phyloP scores from a whole-genome alignment of 2,113 vertebrate genomes.

The Leiothrix lutea region DNA sequence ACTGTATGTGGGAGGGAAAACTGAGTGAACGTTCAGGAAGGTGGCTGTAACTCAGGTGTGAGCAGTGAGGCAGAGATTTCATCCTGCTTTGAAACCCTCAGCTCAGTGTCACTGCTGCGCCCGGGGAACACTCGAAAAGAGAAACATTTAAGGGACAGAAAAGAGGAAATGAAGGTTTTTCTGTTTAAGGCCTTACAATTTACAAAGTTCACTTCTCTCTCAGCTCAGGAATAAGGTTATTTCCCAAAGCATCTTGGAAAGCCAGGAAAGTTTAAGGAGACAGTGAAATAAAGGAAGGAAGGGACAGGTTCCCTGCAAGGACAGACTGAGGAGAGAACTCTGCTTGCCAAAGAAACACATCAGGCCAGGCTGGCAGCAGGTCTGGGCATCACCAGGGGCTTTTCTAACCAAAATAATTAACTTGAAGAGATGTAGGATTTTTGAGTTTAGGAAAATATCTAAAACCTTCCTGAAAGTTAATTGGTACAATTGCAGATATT shows the following conservation, averaged over 20 bases:
- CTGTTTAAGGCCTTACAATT: background rate
- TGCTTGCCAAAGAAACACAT: background rate
- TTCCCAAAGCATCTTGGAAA: background rate
- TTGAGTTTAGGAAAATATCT: background rate
- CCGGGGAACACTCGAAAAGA: background rate
- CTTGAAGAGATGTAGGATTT: background rate
- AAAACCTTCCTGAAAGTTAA: background rate
- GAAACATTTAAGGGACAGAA: fast-evolving
- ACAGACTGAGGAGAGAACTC: background rate
- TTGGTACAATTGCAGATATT: background rate
- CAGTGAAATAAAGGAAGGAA: background rate
- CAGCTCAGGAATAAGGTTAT: background rate
- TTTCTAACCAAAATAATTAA: background rate
- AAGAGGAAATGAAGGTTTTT: background rate
- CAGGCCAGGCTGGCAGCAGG: background rate
- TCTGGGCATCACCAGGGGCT: background rate
- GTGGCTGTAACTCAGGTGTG: background rate
- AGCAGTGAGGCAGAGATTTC: background rate
- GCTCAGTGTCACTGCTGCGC: background rate
- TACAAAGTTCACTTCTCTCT: background rate
- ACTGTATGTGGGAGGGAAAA: background rate
- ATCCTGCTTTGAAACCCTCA: background rate
- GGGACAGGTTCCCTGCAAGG: background rate
- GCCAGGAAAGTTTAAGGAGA: background rate
- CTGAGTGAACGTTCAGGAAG: background rate